Conservation (phyloP, 2,113 vertebrate genomes). For the Gallinago undulata region DNA sequence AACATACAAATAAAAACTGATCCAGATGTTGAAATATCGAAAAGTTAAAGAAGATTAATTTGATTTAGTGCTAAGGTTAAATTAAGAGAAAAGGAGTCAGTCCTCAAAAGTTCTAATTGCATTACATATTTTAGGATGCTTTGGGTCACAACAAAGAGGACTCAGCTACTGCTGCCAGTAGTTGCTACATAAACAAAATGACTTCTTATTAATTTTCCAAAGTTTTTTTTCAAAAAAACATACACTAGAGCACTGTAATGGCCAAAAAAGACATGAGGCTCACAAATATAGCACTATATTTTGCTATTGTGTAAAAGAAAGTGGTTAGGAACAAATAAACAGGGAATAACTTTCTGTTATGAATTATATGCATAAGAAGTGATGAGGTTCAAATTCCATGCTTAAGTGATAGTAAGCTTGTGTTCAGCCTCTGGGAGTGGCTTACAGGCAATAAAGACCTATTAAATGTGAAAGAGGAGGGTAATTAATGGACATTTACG, state of each 20-base stretch:
- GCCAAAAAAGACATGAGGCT: neutral
- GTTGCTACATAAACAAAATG: neutral
- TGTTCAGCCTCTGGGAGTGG: neutral
- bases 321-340: neutral
- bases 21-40: neutral
- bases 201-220: neutral
- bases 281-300: neutral
- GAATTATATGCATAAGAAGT: neutral
- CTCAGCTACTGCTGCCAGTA: neutral
- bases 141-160: neutral
- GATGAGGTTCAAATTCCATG: neutral
- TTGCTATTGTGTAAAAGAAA: neutral
- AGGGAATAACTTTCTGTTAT: neutral
- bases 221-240: neutral
- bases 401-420: neutral
- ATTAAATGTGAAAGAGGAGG: neutral
- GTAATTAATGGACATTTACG: neutral
- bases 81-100: neutral
- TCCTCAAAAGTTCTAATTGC: neutral
- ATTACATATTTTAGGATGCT: neutral
- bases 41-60: neutral
- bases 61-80: neutral
- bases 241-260: neutral
- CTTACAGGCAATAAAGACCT: neutral
- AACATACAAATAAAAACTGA: neutral